Conservation (phyloP, 2,113 vertebrate genomes). For the Paedocypris sp. region DNA sequence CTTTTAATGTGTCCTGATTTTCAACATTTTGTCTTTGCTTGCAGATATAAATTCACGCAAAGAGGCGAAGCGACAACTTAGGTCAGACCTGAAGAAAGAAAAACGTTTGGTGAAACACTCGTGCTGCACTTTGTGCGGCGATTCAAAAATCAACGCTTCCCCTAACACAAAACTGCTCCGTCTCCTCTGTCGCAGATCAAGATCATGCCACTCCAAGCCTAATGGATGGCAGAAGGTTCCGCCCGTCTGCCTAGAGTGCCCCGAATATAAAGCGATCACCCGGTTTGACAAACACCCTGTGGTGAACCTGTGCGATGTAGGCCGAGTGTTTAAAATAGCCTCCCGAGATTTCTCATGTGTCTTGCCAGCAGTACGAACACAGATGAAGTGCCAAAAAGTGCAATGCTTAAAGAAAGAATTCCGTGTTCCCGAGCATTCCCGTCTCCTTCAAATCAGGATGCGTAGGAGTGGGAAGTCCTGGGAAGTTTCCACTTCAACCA, state of each 20-base stretch:
- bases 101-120: slow-evolving; percentile 30
- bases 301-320: slow-evolving; percentile 33
- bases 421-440: not conserved
- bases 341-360: slow-evolving; percentile 29
- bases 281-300: slow-evolving; percentile 6
- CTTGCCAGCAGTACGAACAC: slow-evolving; percentile 15
- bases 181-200: not conserved
- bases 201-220: not conserved
- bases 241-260: not conserved
- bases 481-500: slow-evolving; percentile 20
- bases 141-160: slow-evolving; percentile 20
- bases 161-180: slow-evolving; percentile 8
- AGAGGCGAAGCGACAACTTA: slow-evolving; percentile 8
- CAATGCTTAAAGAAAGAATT: slow-evolving; percentile 26
- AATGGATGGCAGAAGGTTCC: not conserved
- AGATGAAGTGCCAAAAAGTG: slow-evolving; percentile 1
- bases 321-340: slow-evolving; percentile 27
- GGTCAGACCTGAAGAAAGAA: slow-evolving; percentile 13
- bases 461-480: slow-evolving; percentile 15
- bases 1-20: not conserved
- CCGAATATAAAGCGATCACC: not conserved
- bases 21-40: slow-evolving; percentile 25
- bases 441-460: not conserved
- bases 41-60: slow-evolving; percentile 25
- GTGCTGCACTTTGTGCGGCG: slow-evolving; percentile 34